These are phyloP conservation scores for Cassiopea xamachana DNA, from an alignment of 30 jellyfish, hydroid and myxozoan species.

Conservation along the genomic window DNA sequence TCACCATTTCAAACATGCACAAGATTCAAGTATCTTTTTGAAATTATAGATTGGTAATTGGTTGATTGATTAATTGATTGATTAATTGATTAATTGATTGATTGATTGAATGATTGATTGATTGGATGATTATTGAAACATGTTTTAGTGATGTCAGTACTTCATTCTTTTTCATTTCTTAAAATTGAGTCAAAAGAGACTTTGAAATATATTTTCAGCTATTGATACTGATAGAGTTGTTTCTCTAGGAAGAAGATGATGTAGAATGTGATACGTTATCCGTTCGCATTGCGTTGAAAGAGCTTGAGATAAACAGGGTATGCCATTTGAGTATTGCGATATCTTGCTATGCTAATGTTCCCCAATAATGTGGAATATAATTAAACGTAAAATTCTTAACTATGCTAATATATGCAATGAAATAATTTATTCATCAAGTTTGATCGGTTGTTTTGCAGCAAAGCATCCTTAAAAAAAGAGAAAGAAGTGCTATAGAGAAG, in stretches of 20 bases:
- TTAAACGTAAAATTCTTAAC: neutral
- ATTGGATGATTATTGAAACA: neutral
- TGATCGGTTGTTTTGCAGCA: slow-evolving; percentile 43
- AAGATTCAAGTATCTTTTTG: no score
- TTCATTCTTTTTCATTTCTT: neutral
- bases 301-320: slow-evolving; percentile 80
- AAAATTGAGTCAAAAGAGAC: neutral
- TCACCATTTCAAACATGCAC: no score
- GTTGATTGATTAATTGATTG: no score
- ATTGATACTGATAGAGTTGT: neutral
- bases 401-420: neutral
- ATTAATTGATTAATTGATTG: no score
- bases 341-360: no score
- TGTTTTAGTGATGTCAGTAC: neutral
- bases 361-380: neutral
- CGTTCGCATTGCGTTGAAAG: slow-evolving; percentile 90
- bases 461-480: slow-evolving; percentile 36
- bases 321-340: neutral
- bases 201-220: neutral
- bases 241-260: slow-evolving; percentile 72
- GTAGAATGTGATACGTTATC: slow-evolving; percentile 87
- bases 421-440: neutral
- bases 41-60: neutral
- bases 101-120: neutral
- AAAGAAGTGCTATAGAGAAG: slow-evolving; percentile 64